These are phyloP conservation scores for Thaumetopoea pityocampa DNA, from an alignment of 1,140 invertebrate genomes.

Conservation along the genomic window DNA sequence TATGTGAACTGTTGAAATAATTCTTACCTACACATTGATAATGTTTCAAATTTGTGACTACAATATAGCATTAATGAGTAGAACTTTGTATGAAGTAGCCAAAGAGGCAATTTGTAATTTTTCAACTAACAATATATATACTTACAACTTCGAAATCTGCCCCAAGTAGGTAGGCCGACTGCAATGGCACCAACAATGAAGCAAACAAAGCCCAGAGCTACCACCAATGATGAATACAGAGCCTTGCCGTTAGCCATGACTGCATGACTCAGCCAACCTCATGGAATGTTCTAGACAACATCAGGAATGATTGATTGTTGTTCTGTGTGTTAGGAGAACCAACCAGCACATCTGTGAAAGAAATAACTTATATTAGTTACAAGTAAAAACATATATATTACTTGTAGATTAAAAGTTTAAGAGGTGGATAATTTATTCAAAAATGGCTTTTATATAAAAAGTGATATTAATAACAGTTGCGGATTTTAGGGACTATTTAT, in stretches of 20 bases:
- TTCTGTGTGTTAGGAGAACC: conserved; percentile 15
- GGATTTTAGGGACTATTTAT: no score
- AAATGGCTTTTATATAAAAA: no score
- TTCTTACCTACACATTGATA: no score
- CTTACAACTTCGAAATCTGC: conserved; percentile 83
- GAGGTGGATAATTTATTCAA: no score
- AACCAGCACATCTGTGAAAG: conserved; percentile 26
- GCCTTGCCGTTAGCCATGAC: conserved; percentile 75
- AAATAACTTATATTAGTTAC: conserved; percentile 14
- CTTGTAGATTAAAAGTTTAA: no score
- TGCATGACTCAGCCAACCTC: conserved; percentile 64
- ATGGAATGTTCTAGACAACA: conserved; percentile 38
- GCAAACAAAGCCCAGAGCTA: conserved; percentile 85
- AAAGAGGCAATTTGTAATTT: background rate
- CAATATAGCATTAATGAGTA: no score
- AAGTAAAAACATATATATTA: no score
- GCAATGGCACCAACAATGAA: conserved; percentile 86
- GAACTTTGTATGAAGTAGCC: background rate
- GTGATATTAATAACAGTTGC: no score
- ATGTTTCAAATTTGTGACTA: no score
- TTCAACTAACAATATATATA: conserved; percentile 21
- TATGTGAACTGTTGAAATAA: no score
- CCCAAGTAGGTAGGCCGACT: conserved; percentile 86
- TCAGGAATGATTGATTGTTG: conserved; percentile 33
- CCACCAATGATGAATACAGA: conserved; percentile 83